Percentiles rank a stretch among this genome's conserved stretches.
Conservation (phyloP, 2,797 vertebrate genomes). For the Phaenicophaeus curvirostris region DNA sequence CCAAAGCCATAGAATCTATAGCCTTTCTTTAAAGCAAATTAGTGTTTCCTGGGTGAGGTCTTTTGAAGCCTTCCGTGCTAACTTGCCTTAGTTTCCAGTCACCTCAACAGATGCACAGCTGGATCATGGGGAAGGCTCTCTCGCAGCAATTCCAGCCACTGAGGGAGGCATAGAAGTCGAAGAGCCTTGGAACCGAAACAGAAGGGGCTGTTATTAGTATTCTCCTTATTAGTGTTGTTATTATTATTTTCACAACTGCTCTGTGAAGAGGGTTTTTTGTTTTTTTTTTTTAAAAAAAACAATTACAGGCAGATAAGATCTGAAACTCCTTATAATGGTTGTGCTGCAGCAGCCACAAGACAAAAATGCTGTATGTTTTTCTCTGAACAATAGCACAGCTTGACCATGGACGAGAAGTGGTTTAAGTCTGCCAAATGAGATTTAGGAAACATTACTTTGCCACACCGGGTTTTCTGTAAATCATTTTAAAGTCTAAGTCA, state of each 20-base stretch:
- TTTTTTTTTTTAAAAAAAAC: not conserved
- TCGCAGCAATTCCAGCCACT: not conserved
- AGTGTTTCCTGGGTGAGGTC: not conserved
- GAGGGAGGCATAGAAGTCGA: not conserved
- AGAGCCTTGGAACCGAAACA: not conserved
- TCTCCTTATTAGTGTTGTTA: not conserved
- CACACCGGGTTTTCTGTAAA: not conserved
- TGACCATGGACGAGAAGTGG: not conserved
- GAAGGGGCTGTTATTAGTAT: not conserved
- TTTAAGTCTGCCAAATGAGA: not conserved
- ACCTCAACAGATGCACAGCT: not conserved
- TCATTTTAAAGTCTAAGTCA: not conserved
- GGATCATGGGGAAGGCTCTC: not conserved
- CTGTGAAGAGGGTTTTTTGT: not conserved
- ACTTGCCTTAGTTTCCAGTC: not conserved
- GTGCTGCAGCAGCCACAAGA: not conserved
- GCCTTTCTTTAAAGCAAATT: not conserved
- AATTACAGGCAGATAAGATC: not conserved
- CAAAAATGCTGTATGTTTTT: not conserved
- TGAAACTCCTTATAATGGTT: not conserved
- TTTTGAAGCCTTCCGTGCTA: not conserved
- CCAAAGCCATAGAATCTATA: not conserved
- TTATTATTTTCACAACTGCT: not conserved
- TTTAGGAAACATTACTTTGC: not conserved
- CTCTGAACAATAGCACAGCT: not conserved